phyloP scores from a whole-genome alignment of 2,113 vertebrate species.

The Drymodes brunneopygia region DNA sequence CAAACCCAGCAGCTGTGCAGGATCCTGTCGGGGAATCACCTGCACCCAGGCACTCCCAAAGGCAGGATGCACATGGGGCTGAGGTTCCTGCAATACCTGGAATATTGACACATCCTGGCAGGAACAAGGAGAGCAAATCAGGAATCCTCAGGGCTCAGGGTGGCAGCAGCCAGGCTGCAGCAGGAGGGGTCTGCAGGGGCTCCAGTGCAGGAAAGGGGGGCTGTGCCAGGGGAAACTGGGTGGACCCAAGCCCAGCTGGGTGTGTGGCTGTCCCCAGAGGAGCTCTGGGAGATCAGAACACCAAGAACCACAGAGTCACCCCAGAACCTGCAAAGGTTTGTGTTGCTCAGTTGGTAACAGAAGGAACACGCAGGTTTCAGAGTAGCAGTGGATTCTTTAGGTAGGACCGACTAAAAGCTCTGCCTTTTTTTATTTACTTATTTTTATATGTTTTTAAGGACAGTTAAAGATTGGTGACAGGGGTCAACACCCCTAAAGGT shows the following conservation, averaged over 20 bases:
- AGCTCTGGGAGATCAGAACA: background rate
- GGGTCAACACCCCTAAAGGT: no score
- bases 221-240: background rate
- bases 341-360: no score
- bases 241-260: background rate
- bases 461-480: no score
- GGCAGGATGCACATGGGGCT: background rate
- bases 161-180: background rate
- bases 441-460: no score
- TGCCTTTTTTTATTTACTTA: no score
- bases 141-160: background rate
- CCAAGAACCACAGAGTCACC: background rate
- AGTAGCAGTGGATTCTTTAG: no score
- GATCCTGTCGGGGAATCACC: background rate
- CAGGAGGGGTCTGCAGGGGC: background rate
- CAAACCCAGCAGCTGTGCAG: background rate
- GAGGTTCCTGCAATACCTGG: no score
- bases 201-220: fast-evolving
- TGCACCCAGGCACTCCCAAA: background rate
- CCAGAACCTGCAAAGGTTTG: background rate
- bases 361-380: no score
- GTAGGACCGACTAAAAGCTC: no score
- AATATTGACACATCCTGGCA: no score
- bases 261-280: background rate
- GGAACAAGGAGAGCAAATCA: fast-evolving